phyloP scores from a whole-genome alignment of 30 jellyfish, hydroid and myxozoan species.

The Turritopsis rubra region DNA sequence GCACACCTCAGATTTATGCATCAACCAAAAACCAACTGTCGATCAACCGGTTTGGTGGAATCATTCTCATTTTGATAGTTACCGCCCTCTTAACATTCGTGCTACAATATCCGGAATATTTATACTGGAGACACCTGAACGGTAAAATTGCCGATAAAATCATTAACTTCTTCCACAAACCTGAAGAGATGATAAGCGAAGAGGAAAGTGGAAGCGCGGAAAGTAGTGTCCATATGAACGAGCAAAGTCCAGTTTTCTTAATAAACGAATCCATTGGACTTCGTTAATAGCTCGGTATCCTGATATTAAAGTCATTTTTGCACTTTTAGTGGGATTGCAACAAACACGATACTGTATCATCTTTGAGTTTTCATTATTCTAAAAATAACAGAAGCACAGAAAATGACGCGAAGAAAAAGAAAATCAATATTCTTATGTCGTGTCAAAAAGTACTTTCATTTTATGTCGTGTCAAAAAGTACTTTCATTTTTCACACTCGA shows the following conservation, averaged over 20 bases:
- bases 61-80: slow-evolving; percentile 18
- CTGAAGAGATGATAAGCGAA: not conserved
- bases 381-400: no score
- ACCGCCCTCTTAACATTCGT: slow-evolving; percentile 9
- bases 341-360: no score
- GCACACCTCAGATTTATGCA: slow-evolving; percentile 14
- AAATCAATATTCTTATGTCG: no score
- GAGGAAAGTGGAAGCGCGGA: not conserved
- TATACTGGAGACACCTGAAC: not conserved
- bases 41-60: slow-evolving; percentile 32
- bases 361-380: no score
- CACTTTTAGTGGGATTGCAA: no score
- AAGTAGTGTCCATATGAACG: not conserved
- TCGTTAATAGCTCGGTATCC: no score
- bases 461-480: no score
- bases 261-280: not conserved
- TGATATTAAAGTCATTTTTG: no score
- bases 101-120: slow-evolving; percentile 11
- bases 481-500: no score
- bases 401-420: no score
- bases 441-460: no score
- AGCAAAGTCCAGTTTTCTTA: not conserved
- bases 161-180: not conserved
- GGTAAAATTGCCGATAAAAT: not conserved
- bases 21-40: slow-evolving; percentile 14